Evolutionary conservation across 2,888 invertebrate species (phyloP), one percentile per base, ranked within the genome.

Genomic region (Gandaritis pyraliata): DNA sequence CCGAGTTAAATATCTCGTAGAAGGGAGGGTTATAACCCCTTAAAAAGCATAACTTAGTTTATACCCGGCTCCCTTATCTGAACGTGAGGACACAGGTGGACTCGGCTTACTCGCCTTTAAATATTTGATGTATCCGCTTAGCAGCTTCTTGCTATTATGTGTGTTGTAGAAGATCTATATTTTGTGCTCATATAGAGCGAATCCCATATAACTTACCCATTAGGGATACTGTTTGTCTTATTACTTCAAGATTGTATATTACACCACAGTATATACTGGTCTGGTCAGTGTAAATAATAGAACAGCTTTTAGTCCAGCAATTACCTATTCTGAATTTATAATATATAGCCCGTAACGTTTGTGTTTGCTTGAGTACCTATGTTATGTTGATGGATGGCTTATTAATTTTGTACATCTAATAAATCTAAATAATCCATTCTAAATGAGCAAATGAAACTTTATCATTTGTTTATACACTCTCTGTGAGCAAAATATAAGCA

Each of bases 111-210:
- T 71, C 73, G 72, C 72, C 75, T 77, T 77, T 89, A 84, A 88
- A 89, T 89, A 88, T 87, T 88, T 86, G 80, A 89, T 88, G 84
- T 78, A 80, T 74, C 77, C 74, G 76, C 83, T 79, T 85, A 84
- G 82, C 83, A 81, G 79, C 81, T 80, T 76, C 74, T 72, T 75
- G 80, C 77, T 77, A 77, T 82, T 78, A 81, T 77, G 63, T 75
- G 73, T 73, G 70, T 72, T 75, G 73, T 73, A 68, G 43, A 43
- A 43, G 43, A 43, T 69, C 67, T 71, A 63, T 64, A 65, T 68
- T 63, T 64, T 71, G 66, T 66, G 68, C 63, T 60, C 59, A 49
- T 63, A 54, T 65, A 54, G 39, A 57, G 61, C 8, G 16, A 39
- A 12, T 41, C 13, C 46, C 49, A 51, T 45, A 65, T 70, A 63